Conservation (phyloP, 2,888 invertebrate species). For the Invenusta paracnida region DNA sequence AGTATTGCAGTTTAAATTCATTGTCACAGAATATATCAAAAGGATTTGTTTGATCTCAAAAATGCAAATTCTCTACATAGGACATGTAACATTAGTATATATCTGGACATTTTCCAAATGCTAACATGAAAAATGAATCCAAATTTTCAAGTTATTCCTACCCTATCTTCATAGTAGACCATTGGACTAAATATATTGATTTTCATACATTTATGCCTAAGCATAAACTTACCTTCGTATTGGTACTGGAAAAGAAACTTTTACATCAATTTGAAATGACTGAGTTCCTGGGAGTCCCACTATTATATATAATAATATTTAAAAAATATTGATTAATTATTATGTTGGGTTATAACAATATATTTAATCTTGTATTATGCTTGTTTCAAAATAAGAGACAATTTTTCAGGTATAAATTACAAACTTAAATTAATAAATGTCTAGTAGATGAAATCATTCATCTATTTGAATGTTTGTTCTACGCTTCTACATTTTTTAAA, state of each 20-base stretch:
- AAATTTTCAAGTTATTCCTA: not conserved
- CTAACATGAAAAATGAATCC: too few species aligned
- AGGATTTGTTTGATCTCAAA: not conserved
- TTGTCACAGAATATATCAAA: not conserved
- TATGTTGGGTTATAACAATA: not conserved
- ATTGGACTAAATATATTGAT: conserved; percentile 18
- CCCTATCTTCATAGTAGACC: not conserved
- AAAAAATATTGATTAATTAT: not conserved
- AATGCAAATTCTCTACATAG: not conserved
- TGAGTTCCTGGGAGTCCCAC: too few species aligned
- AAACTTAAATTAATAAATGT: not conserved
- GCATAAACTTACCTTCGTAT: too few species aligned
- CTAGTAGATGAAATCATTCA: not conserved
- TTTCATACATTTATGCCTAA: not conserved
- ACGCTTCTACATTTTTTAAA: not conserved
- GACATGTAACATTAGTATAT: not conserved
- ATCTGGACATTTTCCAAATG: conserved; percentile 6
- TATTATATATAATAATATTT: not conserved
- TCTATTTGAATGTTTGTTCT: not conserved
- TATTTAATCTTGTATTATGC: not conserved
- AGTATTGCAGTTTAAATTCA: not conserved
- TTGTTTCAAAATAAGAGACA: not conserved
- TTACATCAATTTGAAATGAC: too few species aligned
- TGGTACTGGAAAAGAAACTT: too few species aligned
- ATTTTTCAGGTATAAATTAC: not conserved